Percentiles rank a stretch among this genome's conserved stretches.
phyloP scores from a whole-genome alignment of 2,888 invertebrate species.

The Beris chalybata region DNA sequence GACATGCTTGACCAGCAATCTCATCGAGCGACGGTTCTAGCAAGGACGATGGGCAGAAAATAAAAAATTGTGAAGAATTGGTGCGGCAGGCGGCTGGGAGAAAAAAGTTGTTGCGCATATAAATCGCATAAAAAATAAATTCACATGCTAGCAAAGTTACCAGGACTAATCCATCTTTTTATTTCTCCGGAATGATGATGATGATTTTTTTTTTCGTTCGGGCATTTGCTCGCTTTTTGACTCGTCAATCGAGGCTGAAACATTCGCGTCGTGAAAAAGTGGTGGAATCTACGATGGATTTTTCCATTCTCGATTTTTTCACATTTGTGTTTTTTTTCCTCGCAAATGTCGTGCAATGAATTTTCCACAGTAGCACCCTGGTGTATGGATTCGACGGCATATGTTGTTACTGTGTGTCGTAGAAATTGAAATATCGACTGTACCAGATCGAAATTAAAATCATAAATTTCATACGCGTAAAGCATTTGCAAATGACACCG shows the following conservation, averaged over 20 bases:
- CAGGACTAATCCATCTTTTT: constrained; percentile 35
- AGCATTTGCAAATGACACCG: constrained; percentile 37
- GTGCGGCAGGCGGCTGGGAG: neutral
- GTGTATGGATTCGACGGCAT: constrained; percentile 34
- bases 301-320: constrained; percentile 6
- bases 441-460: constrained; percentile 41
- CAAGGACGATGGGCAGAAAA: neutral
- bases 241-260: constrained; percentile 27
- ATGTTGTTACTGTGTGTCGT: constrained; percentile 39
- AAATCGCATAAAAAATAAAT: constrained; percentile 29
- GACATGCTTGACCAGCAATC: constrained; percentile 1
- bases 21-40: constrained; percentile 1
- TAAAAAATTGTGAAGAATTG: too few relatives aligned
- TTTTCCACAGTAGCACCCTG: neutral
- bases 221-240: constrained; percentile 10
- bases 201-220: constrained; percentile 14
- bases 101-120: constrained; percentile 28
- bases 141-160: constrained; percentile 23
- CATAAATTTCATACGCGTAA: constrained; percentile 40
- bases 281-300: constrained; percentile 3
- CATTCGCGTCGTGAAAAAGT: constrained; percentile 22
- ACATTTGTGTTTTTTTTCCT: constrained; percentile 1
- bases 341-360: constrained; percentile 8
- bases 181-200: constrained; percentile 22
- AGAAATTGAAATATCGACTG: constrained; percentile 40